These are phyloP conservation scores for Phasia obesa DNA, from an alignment of 2,888 invertebrate genomes.

Conservation along the genomic window DNA sequence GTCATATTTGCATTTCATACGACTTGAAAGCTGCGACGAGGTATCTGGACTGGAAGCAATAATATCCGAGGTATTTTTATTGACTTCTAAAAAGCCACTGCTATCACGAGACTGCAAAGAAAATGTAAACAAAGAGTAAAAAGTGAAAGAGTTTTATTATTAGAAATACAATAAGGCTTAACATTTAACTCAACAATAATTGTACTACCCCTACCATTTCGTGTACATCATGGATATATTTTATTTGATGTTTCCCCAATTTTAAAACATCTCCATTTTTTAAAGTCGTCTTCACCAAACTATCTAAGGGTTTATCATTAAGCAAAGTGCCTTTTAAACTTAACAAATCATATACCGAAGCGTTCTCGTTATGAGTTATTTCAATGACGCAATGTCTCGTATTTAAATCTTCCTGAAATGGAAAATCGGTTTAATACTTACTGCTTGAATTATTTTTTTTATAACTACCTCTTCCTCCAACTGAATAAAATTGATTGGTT, in stretches of 20 bases:
- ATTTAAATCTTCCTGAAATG: constrained; percentile 67
- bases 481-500: constrained; percentile 21
- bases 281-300: constrained; percentile 56
- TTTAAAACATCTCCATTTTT: constrained; percentile 59
- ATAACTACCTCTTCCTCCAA: constrained; percentile 37
- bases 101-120: constrained; percentile 53
- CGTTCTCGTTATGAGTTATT: constrained; percentile 33
- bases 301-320: constrained; percentile 65
- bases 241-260: constrained; percentile 56
- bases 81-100: constrained; percentile 52
- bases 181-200: no score
- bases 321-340: constrained; percentile 72
- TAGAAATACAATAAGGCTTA: no score
- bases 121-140: not conserved
- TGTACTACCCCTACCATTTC: constrained; percentile 38
- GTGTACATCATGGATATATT: constrained; percentile 19
- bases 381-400: constrained; percentile 72
- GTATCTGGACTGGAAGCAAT: constrained; percentile 48
- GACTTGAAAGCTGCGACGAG: constrained; percentile 22
- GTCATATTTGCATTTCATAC: constrained; percentile 3
- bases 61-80: constrained; percentile 53
- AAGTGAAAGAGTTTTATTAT: no score
- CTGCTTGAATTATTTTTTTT: not conserved
- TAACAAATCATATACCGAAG: constrained; percentile 71
- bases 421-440: not conserved